These are phyloP conservation scores for Macropus fuliginosus DNA, from an alignment of 2,797 vertebrate genomes.

Conservation along the genomic window DNA sequence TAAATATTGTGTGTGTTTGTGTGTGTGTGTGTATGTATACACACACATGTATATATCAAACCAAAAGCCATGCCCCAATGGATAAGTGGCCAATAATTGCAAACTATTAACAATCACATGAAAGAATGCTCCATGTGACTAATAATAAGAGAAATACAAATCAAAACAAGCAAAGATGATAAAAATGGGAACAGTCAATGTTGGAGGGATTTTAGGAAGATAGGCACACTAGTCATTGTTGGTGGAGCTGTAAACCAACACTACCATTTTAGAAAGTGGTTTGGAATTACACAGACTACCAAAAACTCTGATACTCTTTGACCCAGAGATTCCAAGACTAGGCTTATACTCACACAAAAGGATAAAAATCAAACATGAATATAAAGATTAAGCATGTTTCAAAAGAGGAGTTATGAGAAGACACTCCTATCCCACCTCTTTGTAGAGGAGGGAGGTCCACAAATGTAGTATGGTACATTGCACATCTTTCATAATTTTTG, in stretches of 20 bases:
- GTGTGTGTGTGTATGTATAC: no score
- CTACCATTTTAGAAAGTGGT: neutral
- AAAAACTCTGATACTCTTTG: neutral
- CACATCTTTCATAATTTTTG: neutral
- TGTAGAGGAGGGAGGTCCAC: neutral
- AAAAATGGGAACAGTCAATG: neutral
- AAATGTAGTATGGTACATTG: neutral
- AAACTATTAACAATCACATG: neutral
- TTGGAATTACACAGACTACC: neutral
- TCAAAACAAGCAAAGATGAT: neutral
- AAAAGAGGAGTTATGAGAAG: neutral
- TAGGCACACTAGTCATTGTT: neutral
- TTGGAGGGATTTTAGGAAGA: neutral
- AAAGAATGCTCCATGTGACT: neutral
- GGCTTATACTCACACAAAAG: no score
- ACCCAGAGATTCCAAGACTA: neutral
- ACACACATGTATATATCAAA: neutral
- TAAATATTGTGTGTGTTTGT: no score
- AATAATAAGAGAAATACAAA: neutral
- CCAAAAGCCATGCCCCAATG: neutral
- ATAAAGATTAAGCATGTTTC: neutral
- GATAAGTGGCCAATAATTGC: neutral
- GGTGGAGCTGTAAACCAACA: neutral
- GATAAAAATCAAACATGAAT: no score
- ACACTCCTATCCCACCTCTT: neutral